Evolutionary conservation across 2,888 invertebrate species (phyloP).

Genomic region (Stratiomys singularior): DNA sequence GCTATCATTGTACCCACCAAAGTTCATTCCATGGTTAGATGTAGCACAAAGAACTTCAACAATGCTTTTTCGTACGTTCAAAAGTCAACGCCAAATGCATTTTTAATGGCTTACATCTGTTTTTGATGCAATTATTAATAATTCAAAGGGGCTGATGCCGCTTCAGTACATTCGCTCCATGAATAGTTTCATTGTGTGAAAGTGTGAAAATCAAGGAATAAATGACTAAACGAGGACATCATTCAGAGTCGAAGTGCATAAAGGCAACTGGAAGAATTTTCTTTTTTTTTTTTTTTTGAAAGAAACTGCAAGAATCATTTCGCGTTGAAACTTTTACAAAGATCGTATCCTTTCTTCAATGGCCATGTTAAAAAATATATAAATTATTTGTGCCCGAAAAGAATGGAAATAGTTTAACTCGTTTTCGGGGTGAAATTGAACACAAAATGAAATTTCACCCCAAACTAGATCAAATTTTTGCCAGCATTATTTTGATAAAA

Average conservation of each 20-base stretch:
- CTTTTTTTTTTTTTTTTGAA: no score
- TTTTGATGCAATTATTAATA: constrained; percentile 48
- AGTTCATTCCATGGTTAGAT: constrained; percentile 34
- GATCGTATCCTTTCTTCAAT: background rate
- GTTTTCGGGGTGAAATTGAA: no score
- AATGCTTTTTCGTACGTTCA: background rate
- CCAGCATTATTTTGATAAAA: no score
- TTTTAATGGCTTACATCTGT: constrained; percentile 47
- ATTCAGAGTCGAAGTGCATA: background rate
- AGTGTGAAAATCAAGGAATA: constrained; percentile 18
- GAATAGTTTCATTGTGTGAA: constrained; percentile 4
- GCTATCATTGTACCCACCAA: constrained; percentile 7
- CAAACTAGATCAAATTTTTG: no score
- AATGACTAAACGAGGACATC: background rate
- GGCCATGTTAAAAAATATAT: background rate
- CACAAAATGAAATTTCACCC: no score
- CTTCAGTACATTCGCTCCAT: background rate
- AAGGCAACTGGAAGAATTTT: background rate
- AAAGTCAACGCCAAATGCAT: constrained; percentile 46
- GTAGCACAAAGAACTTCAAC: background rate
- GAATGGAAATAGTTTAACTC: no score
- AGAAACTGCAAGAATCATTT: background rate
- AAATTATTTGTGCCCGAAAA: no score
- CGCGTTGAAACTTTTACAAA: background rate
- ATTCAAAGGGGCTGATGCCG: constrained; percentile 17